A percentile compares a stretch with the other conserved stretches of the same genome.
phyloP scores from a whole-genome alignment of 2,113 vertebrate genomes.

The Chlamydotis undulata region DNA sequence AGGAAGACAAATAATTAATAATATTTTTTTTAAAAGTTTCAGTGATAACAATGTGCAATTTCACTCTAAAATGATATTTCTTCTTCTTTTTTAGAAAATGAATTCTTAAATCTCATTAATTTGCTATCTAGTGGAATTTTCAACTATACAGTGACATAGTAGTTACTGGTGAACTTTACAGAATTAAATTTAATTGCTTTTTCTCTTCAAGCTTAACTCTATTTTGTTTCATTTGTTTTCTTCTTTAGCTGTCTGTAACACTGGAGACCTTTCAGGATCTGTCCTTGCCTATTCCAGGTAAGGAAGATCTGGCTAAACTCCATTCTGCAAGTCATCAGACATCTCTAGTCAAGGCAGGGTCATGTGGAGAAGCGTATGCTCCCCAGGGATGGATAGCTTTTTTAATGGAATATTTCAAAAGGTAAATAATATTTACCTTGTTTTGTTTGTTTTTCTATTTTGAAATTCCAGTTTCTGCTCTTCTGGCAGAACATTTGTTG shows the following conservation, averaged over 20 bases:
- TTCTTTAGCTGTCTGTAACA: conserved; percentile 89
- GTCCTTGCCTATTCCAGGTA: conserved; percentile 97
- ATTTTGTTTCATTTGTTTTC: neutral
- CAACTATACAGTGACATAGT: neutral
- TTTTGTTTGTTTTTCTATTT: neutral
- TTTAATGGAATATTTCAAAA: conserved; percentile 97
- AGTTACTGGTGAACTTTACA: neutral
- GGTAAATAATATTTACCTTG: conserved; percentile 73
- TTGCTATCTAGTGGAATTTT: neutral
- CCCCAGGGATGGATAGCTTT: conserved; percentile 97
- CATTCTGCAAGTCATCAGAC: conserved; percentile 95
- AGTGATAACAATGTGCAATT: neutral
- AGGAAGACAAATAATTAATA: neutral
- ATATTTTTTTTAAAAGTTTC: neutral
- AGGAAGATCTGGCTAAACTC: conserved; percentile 97
- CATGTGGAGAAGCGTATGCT: conserved; percentile 94
- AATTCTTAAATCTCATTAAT: neutral
- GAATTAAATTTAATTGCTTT: neutral
- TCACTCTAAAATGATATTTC: neutral
- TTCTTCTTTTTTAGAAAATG: neutral
- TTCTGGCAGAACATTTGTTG: conserved; percentile 74
- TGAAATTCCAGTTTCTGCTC: conserved; percentile 71
- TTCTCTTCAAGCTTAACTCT: neutral
- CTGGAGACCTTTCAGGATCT: conserved; percentile 99
- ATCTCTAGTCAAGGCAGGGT: conserved; percentile 91